Base-by-base conservation (phyloP, 2,888 invertebrate species). In the Drosophila niveifrons region DNA sequence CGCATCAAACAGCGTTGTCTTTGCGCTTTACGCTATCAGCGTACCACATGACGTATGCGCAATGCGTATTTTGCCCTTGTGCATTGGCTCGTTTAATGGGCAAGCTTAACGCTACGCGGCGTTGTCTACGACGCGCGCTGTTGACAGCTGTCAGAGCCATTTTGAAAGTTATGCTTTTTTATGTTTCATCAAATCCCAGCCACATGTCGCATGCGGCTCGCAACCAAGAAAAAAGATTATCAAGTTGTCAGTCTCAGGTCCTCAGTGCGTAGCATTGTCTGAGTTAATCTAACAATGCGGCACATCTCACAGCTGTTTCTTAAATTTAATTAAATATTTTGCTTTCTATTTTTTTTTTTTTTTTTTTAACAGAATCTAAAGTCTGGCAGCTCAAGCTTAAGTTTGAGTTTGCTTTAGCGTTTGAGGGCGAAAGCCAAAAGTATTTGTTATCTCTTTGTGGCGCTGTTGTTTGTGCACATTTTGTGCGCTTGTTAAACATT, bases 71-170 rank as follows among this genome's bases (percentile, higher is more conserved):
- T 39, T 63, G 34, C 13, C 46, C 39, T 28, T 41, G 41, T 65
- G 64, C 79, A 62, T 47, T 50, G 48, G 58, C 31, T 47, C 63
- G 69, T 53, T 80, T 67, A 65, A 74, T 62, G 66, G 58, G 34
- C 23, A 46, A 10, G 64, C 39, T 64, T 66, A 23, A 23, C 23
- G 23, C 6, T 23, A 73, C 64, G 64, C 58, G 47, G 64, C 58
- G 47, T 64, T 46, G 31, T n/a, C 55, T 17, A 17, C n/a, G 31
- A 23, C 23, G 23, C 6, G 3, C 63, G 66, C 46, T 41, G 85
- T 66, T 77, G 82, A 80, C 82, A 82, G 86, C 77, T 82, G 81
- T 82, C 86, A 74, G 62, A 31, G 61, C 61, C 85, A 82, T 82
- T 82, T 82, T 79, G 64, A 78, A 78, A 76, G 67, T 75, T 77